Percentiles rank a stretch among this genome's conserved stretches.
These are phyloP conservation scores for Epinotia nisella DNA, from an alignment of 2,888 invertebrate genomes.

Conservation along the genomic window DNA sequence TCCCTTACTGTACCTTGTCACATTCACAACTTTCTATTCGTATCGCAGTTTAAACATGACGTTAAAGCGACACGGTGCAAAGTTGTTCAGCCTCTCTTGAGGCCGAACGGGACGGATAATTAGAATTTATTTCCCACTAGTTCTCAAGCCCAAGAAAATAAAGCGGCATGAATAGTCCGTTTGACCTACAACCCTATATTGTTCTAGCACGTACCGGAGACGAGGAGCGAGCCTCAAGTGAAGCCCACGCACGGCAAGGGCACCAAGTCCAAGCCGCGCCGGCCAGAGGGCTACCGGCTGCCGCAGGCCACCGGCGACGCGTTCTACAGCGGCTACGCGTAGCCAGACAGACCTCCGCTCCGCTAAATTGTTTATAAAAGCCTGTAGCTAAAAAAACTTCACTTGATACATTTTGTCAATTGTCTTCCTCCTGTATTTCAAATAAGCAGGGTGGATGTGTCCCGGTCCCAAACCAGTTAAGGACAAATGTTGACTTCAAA, in stretches of 20 bases:
- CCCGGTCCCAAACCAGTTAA: too few relatives aligned
- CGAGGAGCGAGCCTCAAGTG: not conserved
- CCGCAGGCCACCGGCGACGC: constrained; percentile 6
- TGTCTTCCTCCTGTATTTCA: not conserved
- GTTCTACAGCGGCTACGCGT: constrained; percentile 14
- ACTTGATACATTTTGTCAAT: not conserved
- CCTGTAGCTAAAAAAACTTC: not conserved
- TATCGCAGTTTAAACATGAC: too few relatives aligned
- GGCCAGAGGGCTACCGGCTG: constrained; percentile 5
- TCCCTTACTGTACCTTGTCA: too few relatives aligned
- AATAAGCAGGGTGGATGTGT: too few relatives aligned
- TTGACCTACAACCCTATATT: not conserved
- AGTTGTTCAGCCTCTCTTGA: too few relatives aligned
- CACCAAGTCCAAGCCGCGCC: not conserved
- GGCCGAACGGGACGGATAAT: too few relatives aligned
- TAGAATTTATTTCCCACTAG: too few relatives aligned
- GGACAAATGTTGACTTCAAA: too few relatives aligned
- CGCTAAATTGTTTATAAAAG: not conserved
- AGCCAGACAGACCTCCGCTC: not conserved
- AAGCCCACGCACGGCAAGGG: not conserved
- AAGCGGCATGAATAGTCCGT: not conserved
- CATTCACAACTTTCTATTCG: too few relatives aligned
- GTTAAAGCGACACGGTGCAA: too few relatives aligned
- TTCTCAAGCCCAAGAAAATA: not conserved
- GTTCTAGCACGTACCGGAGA: constrained; percentile 4